Conservation (phyloP, 2,797 vertebrate species). For the Galago senegalensis region DNA sequence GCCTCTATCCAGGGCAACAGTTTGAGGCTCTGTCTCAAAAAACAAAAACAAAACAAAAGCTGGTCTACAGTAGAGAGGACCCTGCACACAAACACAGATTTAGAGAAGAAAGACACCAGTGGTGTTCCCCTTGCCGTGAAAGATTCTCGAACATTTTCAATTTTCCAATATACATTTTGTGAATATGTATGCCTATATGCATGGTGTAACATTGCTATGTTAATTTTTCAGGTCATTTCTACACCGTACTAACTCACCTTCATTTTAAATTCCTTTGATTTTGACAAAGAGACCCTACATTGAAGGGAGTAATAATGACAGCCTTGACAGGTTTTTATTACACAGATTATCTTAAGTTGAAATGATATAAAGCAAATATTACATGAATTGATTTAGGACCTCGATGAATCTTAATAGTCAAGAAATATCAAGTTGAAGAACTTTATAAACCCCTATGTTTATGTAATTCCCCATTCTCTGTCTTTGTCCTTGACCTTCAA, state of each 20-base stretch:
- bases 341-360: background rate
- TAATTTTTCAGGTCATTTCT: constrained; percentile 31
- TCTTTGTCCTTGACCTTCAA: background rate
- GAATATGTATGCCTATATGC: background rate
- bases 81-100: background rate
- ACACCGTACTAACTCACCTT: background rate
- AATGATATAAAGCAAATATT: constrained; percentile 13
- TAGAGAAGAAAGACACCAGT: background rate
- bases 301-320: background rate
- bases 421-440: constrained; percentile 20
- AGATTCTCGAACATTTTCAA: background rate
- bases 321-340: background rate
- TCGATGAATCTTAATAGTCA: constrained; percentile 21
- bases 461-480: background rate
- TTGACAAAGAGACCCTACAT: background rate
- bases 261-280: constrained; percentile 34
- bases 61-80: background rate
- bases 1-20: no score
- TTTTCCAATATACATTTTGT: background rate
- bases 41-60: background rate
- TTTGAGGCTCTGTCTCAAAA: no score
- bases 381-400: constrained; percentile 20
- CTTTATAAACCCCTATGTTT: background rate
- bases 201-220: background rate
- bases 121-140: background rate